Conservation (phyloP, 1,140 invertebrate genomes). For the Caerostris extrusa region DNA sequence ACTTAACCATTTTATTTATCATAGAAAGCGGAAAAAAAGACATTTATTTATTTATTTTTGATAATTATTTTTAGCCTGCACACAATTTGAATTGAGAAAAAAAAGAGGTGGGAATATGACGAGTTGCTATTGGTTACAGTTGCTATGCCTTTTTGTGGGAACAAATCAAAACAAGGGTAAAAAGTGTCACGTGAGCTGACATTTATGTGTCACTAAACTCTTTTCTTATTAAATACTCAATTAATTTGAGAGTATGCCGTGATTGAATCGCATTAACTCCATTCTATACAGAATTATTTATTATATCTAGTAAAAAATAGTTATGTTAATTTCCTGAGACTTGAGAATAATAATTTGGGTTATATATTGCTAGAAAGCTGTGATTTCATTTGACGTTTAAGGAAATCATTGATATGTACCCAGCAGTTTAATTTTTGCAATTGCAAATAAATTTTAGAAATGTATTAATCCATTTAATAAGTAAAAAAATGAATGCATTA, state of each 20-base stretch:
- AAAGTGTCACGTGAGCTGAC: constrained; percentile 11
- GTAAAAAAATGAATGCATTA: too few relatives aligned
- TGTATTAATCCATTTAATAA: too few relatives aligned
- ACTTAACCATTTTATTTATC: constrained; percentile 26
- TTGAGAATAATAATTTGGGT: neutral
- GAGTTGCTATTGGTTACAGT: constrained; percentile 30
- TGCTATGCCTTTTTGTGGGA: neutral
- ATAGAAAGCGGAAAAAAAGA: neutral
- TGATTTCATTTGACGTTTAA: neutral
- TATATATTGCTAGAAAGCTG: neutral
- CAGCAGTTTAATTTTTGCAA: too few relatives aligned
- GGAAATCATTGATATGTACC: too few relatives aligned
- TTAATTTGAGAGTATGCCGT: neutral
- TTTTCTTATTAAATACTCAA: constrained; percentile 39
- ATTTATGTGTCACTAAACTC: neutral
- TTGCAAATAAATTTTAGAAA: too few relatives aligned
- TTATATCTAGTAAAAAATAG: neutral
- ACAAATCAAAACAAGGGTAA: constrained; percentile 36
- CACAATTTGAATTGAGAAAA: neutral
- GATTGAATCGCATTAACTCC: neutral
- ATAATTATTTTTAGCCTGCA: constrained; percentile 28
- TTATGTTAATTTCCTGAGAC: neutral
- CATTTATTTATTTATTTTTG: neutral
- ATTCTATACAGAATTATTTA: neutral
- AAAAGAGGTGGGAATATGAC: neutral